These are phyloP conservation scores for Agrotis ipsilon DNA, from an alignment of 2,888 invertebrate species.

Conservation along the genomic window DNA sequence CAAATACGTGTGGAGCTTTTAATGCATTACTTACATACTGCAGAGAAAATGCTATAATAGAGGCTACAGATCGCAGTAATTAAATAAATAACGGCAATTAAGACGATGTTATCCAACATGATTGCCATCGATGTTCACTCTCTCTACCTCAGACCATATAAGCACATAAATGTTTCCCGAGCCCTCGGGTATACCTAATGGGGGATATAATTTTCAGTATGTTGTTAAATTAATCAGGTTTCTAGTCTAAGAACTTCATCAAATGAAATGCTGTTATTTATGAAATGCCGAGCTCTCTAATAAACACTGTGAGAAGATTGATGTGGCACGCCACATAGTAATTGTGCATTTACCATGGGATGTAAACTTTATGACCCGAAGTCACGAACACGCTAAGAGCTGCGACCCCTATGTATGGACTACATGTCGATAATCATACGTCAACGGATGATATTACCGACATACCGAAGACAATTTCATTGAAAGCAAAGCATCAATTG, in stretches of 20 bases:
- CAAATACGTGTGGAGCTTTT: conserved; percentile 65
- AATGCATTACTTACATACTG: conserved; percentile 53
- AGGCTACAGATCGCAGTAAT: conserved; percentile 67
- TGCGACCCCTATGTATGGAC: conserved; percentile 42
- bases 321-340: conserved; percentile 61
- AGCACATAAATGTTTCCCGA: conserved; percentile 57
- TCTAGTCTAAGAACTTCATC: conserved; percentile 38
- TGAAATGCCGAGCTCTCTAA: conserved; percentile 36
- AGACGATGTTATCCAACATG: conserved; percentile 53
- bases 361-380: conserved; percentile 54
- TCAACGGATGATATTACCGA: conserved; percentile 49
- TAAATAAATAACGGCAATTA: conserved; percentile 64
- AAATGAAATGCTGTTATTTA: conserved; percentile 31
- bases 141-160: conserved; percentile 46
- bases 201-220: conserved; percentile 52
- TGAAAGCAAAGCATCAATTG: conserved; percentile 69
- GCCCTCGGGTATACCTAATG: conserved; percentile 41
- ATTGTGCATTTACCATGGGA: conserved; percentile 69
- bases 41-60: conserved; percentile 64
- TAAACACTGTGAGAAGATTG: conserved; percentile 63
- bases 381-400: conserved; percentile 64
- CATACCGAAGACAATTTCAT: conserved; percentile 66
- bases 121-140: conserved; percentile 60
- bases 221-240: conserved; percentile 51
- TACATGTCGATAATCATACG: conserved; percentile 62